Percentiles rank a stretch among this genome's conserved stretches.
These are phyloP conservation scores for Cebus imitator DNA, from an alignment of 2,113 vertebrate species.

Conservation along the genomic window DNA sequence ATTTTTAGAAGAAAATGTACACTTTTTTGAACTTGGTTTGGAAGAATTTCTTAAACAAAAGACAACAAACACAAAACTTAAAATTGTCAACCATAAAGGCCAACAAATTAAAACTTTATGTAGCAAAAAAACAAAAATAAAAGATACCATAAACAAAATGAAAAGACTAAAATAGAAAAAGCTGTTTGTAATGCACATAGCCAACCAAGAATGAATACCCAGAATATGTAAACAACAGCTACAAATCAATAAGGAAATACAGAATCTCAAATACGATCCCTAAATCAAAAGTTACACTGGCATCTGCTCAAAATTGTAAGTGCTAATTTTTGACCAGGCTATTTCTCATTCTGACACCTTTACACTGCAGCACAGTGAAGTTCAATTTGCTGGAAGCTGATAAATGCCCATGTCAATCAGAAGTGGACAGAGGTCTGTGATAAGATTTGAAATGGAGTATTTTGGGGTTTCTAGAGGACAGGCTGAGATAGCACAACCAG, in stretches of 20 bases:
- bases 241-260: constrained; percentile 45
- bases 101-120: constrained; percentile 28
- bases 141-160: constrained; percentile 9
- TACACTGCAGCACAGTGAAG: not conserved
- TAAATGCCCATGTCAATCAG: constrained; percentile 66
- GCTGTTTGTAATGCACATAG: not conserved
- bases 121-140: not conserved
- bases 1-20: constrained; percentile 23
- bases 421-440: constrained; percentile 50
- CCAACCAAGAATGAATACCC: not conserved
- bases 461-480: constrained; percentile 42
- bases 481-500: constrained; percentile 39
- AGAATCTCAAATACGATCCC: not conserved
- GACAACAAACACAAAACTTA: not conserved
- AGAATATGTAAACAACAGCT: constrained; percentile 2
- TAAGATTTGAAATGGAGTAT: constrained; percentile 64
- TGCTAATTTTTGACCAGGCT: constrained; percentile 55
- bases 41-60: constrained; percentile 34
- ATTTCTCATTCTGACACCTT: constrained; percentile 54
- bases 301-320: constrained; percentile 17
- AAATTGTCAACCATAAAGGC: not conserved
- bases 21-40: not conserved
- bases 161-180: not conserved
- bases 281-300: constrained; percentile 45
- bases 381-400: constrained; percentile 60